A percentile compares a stretch with the other conserved stretches of the same genome.
These are phyloP conservation scores for Piliocolobus tephrosceles DNA, from an alignment of 2,113 vertebrate species.

Conservation along the genomic window DNA sequence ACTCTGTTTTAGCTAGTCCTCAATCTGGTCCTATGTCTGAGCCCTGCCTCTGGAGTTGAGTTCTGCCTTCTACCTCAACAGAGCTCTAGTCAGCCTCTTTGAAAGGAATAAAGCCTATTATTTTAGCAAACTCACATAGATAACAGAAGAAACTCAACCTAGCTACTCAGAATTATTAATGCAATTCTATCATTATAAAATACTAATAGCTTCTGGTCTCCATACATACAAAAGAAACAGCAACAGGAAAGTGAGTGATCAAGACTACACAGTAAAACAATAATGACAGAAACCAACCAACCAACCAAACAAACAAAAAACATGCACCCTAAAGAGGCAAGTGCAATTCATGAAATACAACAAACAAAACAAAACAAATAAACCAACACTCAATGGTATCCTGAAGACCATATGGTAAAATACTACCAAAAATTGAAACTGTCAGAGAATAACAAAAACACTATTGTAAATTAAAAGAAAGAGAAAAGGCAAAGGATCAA, in stretches of 20 bases:
- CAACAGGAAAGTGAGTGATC: not conserved
- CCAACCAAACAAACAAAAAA: not conserved
- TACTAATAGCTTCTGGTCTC: not conserved
- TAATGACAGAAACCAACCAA: not conserved
- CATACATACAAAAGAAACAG: not conserved
- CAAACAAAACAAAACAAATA: not conserved
- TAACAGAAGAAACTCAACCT: not conserved
- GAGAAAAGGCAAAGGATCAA: not conserved
- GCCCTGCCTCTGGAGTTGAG: too few species aligned
- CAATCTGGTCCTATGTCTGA: too few species aligned
- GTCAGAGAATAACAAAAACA: not conserved
- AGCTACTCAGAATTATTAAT: not conserved
- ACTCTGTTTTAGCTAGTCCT: too few species aligned
- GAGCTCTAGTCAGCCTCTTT: not conserved
- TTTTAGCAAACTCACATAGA: not conserved
- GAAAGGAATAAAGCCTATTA: not conserved
- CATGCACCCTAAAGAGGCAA: not conserved
- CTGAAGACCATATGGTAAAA: not conserved
- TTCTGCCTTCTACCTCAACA: too few species aligned
- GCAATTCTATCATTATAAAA: not conserved
- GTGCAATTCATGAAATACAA: not conserved
- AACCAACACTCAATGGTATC: not conserved
- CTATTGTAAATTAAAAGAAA: not conserved
- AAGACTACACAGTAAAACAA: not conserved
- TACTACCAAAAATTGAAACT: not conserved